Evolutionary conservation across 2,113 vertebrate species (phyloP).

Genomic region (Holacanthus passer): DNA sequence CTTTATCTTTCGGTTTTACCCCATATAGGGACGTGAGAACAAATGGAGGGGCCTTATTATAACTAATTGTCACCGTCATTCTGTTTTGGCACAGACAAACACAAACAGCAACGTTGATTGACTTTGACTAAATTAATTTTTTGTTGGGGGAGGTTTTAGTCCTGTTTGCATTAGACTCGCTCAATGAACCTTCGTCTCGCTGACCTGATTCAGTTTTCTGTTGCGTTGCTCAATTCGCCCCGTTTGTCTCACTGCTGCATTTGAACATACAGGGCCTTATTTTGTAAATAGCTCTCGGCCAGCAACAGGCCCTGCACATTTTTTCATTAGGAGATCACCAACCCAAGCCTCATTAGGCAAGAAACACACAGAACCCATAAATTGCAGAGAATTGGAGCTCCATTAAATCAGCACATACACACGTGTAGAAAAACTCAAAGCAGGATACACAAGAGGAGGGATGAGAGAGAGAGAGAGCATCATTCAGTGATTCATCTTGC

Average conservation of each 20-base stretch:
- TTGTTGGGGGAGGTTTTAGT: slow-evolving; percentile 52
- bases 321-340: slow-evolving; percentile 55
- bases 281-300: slow-evolving; percentile 50
- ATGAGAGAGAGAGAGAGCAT: neutral
- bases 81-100: slow-evolving; percentile 45
- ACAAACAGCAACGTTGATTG: slow-evolving; percentile 63
- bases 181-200: slow-evolving; percentile 47
- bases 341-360: slow-evolving; percentile 64
- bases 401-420: slow-evolving; percentile 2
- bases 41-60: slow-evolving; percentile 61
- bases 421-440: neutral
- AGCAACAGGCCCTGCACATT: slow-evolving; percentile 44
- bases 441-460: neutral
- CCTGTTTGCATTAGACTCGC: slow-evolving; percentile 48
- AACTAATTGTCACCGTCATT: slow-evolving; percentile 57
- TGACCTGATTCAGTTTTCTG: slow-evolving; percentile 71
- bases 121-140: slow-evolving; percentile 71
- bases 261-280: slow-evolving; percentile 55
- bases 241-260: slow-evolving; percentile 42
- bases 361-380: slow-evolving; percentile 33
- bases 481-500: neutral
- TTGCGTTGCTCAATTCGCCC: slow-evolving; percentile 48
- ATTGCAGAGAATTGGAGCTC: slow-evolving; percentile 33
- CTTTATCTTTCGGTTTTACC: slow-evolving; percentile 9
- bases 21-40: slow-evolving; percentile 55